These are phyloP conservation scores for Cyclina sinensis DNA, from an alignment of 1,140 invertebrate species.

Conservation along the genomic window DNA sequence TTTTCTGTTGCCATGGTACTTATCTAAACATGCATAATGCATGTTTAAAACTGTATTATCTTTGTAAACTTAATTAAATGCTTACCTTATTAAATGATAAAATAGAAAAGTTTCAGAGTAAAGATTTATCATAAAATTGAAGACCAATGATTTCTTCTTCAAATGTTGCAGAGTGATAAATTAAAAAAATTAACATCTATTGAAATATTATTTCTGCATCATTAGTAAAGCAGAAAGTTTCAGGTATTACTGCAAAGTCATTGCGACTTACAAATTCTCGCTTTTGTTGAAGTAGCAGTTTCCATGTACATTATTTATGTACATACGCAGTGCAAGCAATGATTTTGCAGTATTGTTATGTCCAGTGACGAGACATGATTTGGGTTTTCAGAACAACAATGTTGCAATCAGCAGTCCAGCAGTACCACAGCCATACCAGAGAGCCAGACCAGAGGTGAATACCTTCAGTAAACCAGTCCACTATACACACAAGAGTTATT, in stretches of 20 bases:
- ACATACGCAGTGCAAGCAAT: neutral
- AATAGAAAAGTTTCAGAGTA: neutral
- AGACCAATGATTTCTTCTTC: neutral
- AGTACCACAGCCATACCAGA: slow-evolving; percentile 27
- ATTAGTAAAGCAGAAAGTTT: slow-evolving; percentile 37
- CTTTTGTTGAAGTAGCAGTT: too few relatives aligned
- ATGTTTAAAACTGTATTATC: neutral
- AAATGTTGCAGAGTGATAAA: neutral
- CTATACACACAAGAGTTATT: slow-evolving; percentile 49
- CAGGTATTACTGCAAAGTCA: slow-evolving; percentile 4
- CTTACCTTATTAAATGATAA: neutral
- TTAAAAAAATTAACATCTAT: neutral
- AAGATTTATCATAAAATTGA: neutral
- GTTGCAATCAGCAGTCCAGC: slow-evolving; percentile 43
- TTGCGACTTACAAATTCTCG: neutral
- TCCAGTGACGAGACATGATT: slow-evolving; percentile 38
- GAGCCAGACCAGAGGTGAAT: slow-evolving; percentile 65
- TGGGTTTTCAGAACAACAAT: slow-evolving; percentile 64
- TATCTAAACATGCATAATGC: neutral
- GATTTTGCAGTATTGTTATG: slow-evolving; percentile 20
- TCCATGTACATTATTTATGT: too few relatives aligned
- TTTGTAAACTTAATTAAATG: neutral
- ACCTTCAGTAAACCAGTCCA: slow-evolving; percentile 62
- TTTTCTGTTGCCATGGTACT: slow-evolving; percentile 33
- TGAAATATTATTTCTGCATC: slow-evolving; percentile 10